phyloP scores from a whole-genome alignment of 1,140 invertebrate genomes.

The Zaprionus davidi region DNA sequence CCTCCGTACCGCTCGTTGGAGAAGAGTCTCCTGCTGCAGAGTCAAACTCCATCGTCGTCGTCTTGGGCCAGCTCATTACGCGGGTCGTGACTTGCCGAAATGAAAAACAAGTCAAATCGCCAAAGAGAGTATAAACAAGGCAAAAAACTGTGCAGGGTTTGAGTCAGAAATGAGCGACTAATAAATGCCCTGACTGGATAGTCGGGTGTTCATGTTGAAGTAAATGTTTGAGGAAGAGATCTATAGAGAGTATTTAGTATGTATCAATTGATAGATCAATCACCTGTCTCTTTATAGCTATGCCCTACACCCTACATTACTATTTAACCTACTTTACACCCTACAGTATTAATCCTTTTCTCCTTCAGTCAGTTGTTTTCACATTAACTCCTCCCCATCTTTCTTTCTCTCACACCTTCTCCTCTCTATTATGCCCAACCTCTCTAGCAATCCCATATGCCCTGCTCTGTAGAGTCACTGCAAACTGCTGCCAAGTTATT shows the following conservation, averaged over 20 bases:
- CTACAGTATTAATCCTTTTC: not conserved
- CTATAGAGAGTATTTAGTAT: not conserved
- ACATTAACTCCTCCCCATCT: not conserved
- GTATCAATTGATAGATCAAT: too few relatives aligned
- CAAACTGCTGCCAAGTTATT: conserved; percentile 29
- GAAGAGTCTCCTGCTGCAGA: conserved; percentile 14
- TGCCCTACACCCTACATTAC: not conserved
- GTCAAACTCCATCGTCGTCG: conserved; percentile 4
- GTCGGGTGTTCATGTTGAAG: not conserved
- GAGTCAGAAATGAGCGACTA: not conserved
- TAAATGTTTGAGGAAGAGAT: not conserved
- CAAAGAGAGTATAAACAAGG: conserved; percentile 47
- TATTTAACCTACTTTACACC: not conserved
- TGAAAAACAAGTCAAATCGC: conserved; percentile 78
- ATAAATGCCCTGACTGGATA: not conserved
- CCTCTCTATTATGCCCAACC: not conserved
- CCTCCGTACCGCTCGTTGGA: conserved; percentile 37
- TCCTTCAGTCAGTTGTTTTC: accelerated
- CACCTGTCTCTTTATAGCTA: not conserved
- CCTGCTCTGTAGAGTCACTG: not conserved
- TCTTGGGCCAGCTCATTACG: conserved; percentile 68
- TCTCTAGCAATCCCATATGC: not conserved
- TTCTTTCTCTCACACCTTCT: not conserved
- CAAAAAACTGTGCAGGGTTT: conserved; percentile 37
- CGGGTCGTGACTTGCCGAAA: conserved; percentile 81